Evolutionary conservation across 2,797 vertebrate genomes (phyloP).

Genomic region (Emydoidea blandingii): DNA sequence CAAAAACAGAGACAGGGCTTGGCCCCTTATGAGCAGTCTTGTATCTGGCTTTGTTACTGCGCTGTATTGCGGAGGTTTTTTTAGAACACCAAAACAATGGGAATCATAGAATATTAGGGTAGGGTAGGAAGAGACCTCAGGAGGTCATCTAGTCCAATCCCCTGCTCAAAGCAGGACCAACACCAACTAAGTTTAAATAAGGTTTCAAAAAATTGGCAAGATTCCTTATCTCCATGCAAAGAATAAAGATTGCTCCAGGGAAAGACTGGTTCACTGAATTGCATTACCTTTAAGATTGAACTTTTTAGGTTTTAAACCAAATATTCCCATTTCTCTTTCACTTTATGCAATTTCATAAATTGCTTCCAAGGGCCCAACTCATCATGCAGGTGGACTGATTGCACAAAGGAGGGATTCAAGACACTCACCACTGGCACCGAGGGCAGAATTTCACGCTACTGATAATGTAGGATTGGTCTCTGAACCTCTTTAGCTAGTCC

Average conservation of each 20-base stretch:
- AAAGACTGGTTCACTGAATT: accelerated
- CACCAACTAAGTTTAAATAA: not conserved
- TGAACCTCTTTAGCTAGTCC: not conserved
- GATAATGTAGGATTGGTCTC: not conserved
- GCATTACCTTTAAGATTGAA: not conserved
- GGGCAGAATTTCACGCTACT: not conserved
- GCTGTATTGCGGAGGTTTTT: not conserved
- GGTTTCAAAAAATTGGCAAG: accelerated
- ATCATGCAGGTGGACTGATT: not conserved
- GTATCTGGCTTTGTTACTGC: not conserved
- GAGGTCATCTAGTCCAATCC: too few species aligned
- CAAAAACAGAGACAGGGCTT: not conserved
- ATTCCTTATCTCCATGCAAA: not conserved
- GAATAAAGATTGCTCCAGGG: not conserved
- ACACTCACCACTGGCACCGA: accelerated
- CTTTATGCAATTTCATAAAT: not conserved
- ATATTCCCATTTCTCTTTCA: not conserved
- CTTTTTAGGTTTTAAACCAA: not conserved
- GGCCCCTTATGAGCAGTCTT: accelerated
- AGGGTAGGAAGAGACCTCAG: too few species aligned
- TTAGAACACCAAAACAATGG: not conserved
- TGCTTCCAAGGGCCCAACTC: accelerated
- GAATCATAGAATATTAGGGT: not conserved
- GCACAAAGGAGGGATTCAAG: not conserved
- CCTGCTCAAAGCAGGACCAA: too few species aligned